Percentiles rank a stretch among this genome's conserved stretches.
phyloP scores from a whole-genome alignment of 2,113 vertebrate genomes.

The Salvelinus sp. region DNA sequence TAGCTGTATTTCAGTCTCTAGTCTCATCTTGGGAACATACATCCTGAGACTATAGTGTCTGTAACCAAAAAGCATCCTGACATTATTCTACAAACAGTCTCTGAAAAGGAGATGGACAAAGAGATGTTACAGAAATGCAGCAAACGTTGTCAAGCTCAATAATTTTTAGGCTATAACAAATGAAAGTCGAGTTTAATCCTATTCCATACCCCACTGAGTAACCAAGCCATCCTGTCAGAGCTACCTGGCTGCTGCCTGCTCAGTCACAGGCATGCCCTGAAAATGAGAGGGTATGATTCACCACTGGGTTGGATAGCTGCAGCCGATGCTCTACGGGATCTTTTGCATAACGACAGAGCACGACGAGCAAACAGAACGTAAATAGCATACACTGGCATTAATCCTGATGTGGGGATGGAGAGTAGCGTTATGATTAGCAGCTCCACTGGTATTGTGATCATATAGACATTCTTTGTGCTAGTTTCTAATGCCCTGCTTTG shows the following conservation, averaged over 20 bases:
- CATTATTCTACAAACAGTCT: not conserved
- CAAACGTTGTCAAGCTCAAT: no score
- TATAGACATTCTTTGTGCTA: not conserved
- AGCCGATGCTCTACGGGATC: not conserved
- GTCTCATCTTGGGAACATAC: no score
- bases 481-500: not conserved
- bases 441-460: not conserved
- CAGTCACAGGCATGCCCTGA: not conserved
- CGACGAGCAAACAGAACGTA: not conserved
- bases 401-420: not conserved
- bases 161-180: not conserved
- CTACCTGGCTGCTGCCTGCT: not conserved
- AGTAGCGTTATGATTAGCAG: not conserved
- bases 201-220: not conserved
- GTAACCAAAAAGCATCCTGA: no score
- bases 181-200: not conserved
- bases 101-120: no score
- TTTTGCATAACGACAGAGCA: slow-evolving; percentile 12
- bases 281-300: not conserved
- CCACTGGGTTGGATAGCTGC: not conserved
- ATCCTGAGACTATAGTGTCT: no score
- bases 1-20: no score
- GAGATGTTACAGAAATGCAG: no score
- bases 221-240: not conserved
- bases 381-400: slow-evolving; percentile 2